These are phyloP conservation scores for Drosophila siamana DNA, from an alignment of 2,888 invertebrate species.

Conservation along the genomic window DNA sequence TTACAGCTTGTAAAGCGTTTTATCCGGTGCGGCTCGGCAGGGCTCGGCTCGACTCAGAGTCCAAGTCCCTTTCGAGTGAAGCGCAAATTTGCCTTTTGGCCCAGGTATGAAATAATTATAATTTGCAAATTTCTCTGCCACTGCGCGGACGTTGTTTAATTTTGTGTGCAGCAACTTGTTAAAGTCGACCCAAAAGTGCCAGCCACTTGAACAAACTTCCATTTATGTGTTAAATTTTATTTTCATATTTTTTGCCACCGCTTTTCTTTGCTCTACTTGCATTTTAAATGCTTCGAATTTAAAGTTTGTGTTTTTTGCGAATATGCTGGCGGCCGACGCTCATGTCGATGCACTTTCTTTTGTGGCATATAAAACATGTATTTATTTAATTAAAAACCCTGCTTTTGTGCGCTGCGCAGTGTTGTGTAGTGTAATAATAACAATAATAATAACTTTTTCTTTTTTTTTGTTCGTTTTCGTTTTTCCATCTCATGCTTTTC, in stretches of 20 bases:
- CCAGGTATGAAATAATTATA: slow-evolving; percentile 75
- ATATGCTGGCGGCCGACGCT: slow-evolving; percentile 17
- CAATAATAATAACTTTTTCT: slow-evolving; percentile 48
- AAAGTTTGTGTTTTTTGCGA: background rate
- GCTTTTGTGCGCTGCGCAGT: slow-evolving; percentile 20
- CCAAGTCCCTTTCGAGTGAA: slow-evolving; percentile 64
- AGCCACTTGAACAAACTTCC: slow-evolving; percentile 47
- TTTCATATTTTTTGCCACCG: slow-evolving; percentile 13
- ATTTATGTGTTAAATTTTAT: slow-evolving; percentile 46
- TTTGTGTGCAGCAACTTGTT: slow-evolving; percentile 72
- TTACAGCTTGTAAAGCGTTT: slow-evolving; percentile 65
- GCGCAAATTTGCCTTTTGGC: slow-evolving; percentile 71
- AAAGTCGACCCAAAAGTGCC: slow-evolving; percentile 54
- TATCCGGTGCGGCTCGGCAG: slow-evolving; percentile 54
- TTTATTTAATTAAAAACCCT: slow-evolving; percentile 72
- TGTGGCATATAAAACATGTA: slow-evolving; percentile 62
- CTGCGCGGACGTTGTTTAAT: slow-evolving; percentile 64
- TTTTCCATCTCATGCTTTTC: slow-evolving; percentile 2
- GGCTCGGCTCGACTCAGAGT: slow-evolving; percentile 37
- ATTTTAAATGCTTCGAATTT: slow-evolving; percentile 7
- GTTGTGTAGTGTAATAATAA: slow-evolving; percentile 60
- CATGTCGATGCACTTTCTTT: slow-evolving; percentile 43
- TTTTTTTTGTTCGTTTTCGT: too few relatives aligned
- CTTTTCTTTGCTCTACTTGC: slow-evolving; percentile 2
- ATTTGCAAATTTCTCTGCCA: slow-evolving; percentile 61